phyloP scores from a whole-genome alignment of 2,797 vertebrate species.

The Chelon auratus region DNA sequence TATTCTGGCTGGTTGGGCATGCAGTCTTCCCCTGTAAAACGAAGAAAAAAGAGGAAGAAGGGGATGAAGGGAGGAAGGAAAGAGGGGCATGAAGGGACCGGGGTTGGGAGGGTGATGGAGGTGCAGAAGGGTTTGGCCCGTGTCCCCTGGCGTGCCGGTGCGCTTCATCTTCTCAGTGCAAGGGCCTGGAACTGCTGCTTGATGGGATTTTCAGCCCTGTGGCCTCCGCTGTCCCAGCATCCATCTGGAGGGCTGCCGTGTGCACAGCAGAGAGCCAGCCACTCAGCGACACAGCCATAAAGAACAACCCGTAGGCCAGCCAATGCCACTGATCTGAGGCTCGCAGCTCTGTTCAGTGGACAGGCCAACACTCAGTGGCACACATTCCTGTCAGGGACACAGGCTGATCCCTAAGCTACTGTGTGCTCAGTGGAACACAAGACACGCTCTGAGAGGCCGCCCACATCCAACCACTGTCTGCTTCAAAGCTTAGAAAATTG shows the following conservation, averaged over 20 bases:
- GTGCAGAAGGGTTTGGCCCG: conserved; percentile 77
- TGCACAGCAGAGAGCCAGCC: conserved; percentile 75
- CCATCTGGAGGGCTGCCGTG: conserved; percentile 81
- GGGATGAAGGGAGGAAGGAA: conserved; percentile 62
- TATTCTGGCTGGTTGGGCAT: conserved; percentile 86
- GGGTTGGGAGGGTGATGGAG: conserved; percentile 60
- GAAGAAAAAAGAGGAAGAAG: conserved; percentile 56
- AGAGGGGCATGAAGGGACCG: conserved; percentile 70
- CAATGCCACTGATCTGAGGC: conserved; percentile 80
- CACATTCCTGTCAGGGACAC: conserved; percentile 77
- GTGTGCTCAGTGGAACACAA: conserved; percentile 74
- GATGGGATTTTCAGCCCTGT: conserved; percentile 87
- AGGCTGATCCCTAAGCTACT: conserved; percentile 75
- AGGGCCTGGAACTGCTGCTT: conserved; percentile 84
- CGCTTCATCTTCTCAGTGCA: conserved; percentile 86
- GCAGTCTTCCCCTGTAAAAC: conserved; percentile 72
- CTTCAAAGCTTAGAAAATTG: conserved; percentile 71
- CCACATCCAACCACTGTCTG: conserved; percentile 67
- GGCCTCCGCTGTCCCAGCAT: conserved; percentile 80
- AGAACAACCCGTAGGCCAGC: conserved; percentile 74
- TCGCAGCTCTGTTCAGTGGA: conserved; percentile 75
- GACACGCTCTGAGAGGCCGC: conserved; percentile 67
- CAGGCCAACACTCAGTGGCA: conserved; percentile 75
- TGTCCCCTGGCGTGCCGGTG: conserved; percentile 79
- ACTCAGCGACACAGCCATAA: conserved; percentile 76